Evolutionary conservation across 2,113 vertebrate genomes (phyloP).

Genomic region (Solenodon paradoxus): DNA sequence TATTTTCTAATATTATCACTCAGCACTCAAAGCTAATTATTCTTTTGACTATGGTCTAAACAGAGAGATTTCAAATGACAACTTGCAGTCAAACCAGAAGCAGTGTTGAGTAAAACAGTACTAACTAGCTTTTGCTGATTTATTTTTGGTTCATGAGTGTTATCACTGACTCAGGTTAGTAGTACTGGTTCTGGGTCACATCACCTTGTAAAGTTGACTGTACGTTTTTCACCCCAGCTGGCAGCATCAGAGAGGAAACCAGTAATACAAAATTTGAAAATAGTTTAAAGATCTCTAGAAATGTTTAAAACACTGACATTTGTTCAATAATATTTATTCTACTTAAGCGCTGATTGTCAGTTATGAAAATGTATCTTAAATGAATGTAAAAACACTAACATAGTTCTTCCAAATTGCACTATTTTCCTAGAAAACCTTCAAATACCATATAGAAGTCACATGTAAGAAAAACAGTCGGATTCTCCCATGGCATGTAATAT

Average conservation of each 20-base stretch:
- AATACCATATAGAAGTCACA: constrained; percentile 18
- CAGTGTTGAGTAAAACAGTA: background rate
- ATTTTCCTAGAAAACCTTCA: constrained; percentile 49
- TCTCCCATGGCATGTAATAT: background rate
- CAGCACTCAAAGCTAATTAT: background rate
- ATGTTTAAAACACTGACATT: background rate
- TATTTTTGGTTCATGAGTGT: background rate
- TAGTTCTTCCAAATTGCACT: constrained; percentile 9
- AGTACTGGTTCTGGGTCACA: fast-evolving
- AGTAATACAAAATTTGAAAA: background rate
- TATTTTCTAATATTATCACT: background rate
- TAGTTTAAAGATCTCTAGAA: background rate
- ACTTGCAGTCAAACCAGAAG: background rate
- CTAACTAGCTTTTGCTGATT: background rate
- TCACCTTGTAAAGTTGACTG: background rate
- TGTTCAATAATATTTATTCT: background rate
- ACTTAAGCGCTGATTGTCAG: background rate
- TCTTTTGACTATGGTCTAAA: background rate
- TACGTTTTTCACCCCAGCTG: background rate
- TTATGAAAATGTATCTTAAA: background rate
- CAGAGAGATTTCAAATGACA: background rate
- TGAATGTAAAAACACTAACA: background rate
- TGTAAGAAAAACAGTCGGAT: constrained; percentile 19
- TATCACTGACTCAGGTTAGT: background rate
- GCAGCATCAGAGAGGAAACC: background rate